phyloP scores from a whole-genome alignment of 2,797 vertebrate genomes.

The Crocidura indochinensis region DNA sequence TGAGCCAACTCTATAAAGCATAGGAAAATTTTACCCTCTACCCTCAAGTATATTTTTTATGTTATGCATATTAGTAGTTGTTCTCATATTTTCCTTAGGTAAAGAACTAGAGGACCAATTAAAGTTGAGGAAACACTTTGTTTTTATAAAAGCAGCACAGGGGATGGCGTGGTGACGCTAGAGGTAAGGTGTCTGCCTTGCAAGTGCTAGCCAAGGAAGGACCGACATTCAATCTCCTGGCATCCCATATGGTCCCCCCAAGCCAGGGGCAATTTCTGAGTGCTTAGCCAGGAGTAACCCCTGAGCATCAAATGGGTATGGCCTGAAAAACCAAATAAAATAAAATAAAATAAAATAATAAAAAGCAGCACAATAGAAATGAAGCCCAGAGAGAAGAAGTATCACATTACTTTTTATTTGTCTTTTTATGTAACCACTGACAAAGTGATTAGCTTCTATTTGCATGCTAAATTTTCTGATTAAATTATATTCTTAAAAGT shows the following conservation, averaged over 20 bases:
- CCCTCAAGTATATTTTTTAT: conserved; percentile 41
- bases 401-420: conserved; percentile 52
- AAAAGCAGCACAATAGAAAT: conserved; percentile 43
- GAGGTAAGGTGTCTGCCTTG: no score
- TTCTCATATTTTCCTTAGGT: conserved; percentile 43
- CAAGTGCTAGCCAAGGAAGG: no score
- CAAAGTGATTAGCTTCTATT: conserved; percentile 51
- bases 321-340: no score
- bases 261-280: no score
- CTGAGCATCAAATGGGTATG: no score
- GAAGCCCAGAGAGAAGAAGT: background rate
- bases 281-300: no score
- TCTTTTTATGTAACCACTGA: conserved; percentile 32
- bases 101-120: conserved; percentile 47
- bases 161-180: no score
- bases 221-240: no score
- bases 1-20: conserved; percentile 15
- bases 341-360: no score
- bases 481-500: conserved; percentile 40
- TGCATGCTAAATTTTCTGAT: conserved; percentile 36
- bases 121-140: conserved; percentile 26
- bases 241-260: no score
- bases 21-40: background rate
- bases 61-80: conserved; percentile 56
- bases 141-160: no score